phyloP scores from a whole-genome alignment of 2,113 vertebrate species.

The Pampusana beccarii region DNA sequence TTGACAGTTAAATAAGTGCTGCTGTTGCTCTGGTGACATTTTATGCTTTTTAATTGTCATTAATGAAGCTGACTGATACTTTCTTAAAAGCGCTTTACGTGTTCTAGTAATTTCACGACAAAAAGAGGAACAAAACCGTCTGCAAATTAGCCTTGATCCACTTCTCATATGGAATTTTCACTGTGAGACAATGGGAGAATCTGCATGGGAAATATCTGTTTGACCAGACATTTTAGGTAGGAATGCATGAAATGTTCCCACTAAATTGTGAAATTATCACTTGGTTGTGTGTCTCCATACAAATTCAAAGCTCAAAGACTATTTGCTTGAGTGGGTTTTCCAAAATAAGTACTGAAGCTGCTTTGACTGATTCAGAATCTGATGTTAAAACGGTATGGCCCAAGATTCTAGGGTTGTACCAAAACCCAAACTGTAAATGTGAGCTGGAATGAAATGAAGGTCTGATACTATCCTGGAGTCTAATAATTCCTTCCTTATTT shows the following conservation, averaged over 20 bases:
- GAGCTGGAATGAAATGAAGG: background rate
- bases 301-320: background rate
- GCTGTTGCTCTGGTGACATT: conserved; percentile 64
- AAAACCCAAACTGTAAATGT: background rate
- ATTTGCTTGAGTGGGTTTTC: background rate
- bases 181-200: conserved; percentile 16
- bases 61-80: conserved; percentile 65
- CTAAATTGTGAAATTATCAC: background rate
- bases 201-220: conserved; percentile 23
- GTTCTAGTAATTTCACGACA: conserved; percentile 54
- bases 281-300: background rate
- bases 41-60: conserved; percentile 68
- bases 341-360: background rate
- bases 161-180: conserved; percentile 44
- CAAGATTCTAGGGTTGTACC: background rate
- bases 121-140: conserved; percentile 24
- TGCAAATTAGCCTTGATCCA: conserved; percentile 57
- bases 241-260: background rate
- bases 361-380: background rate
- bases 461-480: background rate
- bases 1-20: conserved; percentile 66
- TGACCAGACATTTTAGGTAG: background rate
- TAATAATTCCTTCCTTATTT: background rate
- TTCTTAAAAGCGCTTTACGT: conserved; percentile 39
- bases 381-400: background rate